A percentile compares a stretch with the other conserved stretches of the same genome.
These are phyloP conservation scores for Nymphalis urticae DNA, from an alignment of 2,888 invertebrate species.

Conservation along the genomic window DNA sequence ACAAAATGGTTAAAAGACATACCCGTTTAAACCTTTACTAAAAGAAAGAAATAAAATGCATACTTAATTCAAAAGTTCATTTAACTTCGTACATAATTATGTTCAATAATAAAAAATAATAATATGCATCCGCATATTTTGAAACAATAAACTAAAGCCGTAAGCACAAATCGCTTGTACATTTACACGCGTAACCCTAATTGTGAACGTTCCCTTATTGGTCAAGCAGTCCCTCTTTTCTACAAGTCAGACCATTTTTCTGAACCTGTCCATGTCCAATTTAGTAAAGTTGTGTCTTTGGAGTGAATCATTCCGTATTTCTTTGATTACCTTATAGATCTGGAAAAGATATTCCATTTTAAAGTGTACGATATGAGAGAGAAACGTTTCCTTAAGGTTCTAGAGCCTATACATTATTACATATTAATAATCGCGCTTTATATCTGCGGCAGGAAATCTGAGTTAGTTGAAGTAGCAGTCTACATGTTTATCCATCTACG, in stretches of 20 bases:
- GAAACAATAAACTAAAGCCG: not conserved
- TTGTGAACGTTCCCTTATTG: slow-evolving; percentile 7
- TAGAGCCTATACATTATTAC: too few relatives aligned
- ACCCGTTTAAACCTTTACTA: too few relatives aligned
- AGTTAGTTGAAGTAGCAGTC: too few relatives aligned
- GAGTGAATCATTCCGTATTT: slow-evolving; percentile 10
- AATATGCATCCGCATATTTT: not conserved
- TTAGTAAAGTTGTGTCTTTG: slow-evolving; percentile 5
- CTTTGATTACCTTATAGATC: slow-evolving; percentile 9
- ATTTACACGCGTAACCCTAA: not conserved
- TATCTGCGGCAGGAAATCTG: too few relatives aligned
- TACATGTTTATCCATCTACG: too few relatives aligned
- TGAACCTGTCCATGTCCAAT: slow-evolving; percentile 7
- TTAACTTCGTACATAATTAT: too few relatives aligned
- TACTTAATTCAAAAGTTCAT: too few relatives aligned
- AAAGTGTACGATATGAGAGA: slow-evolving; percentile 4
- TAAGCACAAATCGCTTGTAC: not conserved
- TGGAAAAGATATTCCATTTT: not conserved
- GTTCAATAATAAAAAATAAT: not conserved
- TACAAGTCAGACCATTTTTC: slow-evolving; percentile 10
- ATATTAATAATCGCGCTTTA: too few relatives aligned
- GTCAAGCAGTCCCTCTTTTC: slow-evolving; percentile 7
- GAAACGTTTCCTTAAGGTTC: too few relatives aligned
- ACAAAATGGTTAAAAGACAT: too few relatives aligned
- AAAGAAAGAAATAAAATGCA: too few relatives aligned